Conservation (phyloP, 2,113 vertebrate species). For the Jacana jacana region DNA sequence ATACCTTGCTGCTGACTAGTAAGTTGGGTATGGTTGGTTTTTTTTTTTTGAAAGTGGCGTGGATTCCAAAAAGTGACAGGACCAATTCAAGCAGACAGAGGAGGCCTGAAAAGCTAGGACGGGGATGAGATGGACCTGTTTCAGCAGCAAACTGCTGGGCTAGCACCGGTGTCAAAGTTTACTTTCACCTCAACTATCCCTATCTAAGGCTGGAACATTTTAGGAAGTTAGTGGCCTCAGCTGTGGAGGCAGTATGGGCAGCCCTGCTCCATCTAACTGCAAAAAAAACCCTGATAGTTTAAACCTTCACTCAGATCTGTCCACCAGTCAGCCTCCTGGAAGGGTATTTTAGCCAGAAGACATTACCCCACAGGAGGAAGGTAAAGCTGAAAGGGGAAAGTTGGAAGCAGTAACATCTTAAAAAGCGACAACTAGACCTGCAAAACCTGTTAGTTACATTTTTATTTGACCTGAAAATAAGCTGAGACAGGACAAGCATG, state of each 20-base stretch:
- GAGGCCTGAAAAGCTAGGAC: not conserved
- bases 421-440: not conserved
- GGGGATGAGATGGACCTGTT: not conserved
- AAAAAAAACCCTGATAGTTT: not conserved
- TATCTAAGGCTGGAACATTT: not conserved
- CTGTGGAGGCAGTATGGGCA: not conserved
- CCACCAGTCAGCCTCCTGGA: not conserved
- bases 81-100: not conserved
- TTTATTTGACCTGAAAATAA: not conserved
- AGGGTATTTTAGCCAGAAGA: not conserved
- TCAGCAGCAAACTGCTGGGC: not conserved
- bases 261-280: not conserved
- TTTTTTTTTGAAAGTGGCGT: not conserved
- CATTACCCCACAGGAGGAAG: not conserved
- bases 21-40: not conserved
- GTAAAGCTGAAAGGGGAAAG: not conserved
- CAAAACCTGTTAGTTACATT: not conserved
- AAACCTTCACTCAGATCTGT: not conserved
- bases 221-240: not conserved
- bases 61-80: not conserved
- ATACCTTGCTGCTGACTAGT: not conserved
- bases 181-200: not conserved
- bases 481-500: not conserved
- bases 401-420: not conserved
- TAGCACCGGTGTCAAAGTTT: fast-evolving